phyloP scores from a whole-genome alignment of 2,888 invertebrate species.

The Seira ritae region DNA sequence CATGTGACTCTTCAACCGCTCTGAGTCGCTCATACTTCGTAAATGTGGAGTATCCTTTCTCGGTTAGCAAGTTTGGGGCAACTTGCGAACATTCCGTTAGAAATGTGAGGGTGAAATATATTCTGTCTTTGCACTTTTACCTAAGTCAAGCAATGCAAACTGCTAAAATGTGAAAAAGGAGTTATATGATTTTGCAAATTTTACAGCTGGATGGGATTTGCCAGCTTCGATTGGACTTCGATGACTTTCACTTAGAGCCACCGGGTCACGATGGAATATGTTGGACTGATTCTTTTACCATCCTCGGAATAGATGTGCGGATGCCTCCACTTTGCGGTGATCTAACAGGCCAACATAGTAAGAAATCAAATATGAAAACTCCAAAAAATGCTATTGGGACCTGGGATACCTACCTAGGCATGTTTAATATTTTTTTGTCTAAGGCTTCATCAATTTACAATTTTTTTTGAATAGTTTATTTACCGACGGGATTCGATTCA shows the following conservation, averaged over 20 bases:
- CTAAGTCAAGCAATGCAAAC: no score
- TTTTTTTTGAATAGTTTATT: no score
- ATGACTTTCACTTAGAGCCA: slow-evolving; percentile 81
- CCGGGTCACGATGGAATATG: slow-evolving; percentile 66
- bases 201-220: slow-evolving; percentile 77
- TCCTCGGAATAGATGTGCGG: slow-evolving; percentile 67
- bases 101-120: slow-evolving; percentile 56
- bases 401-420: no score
- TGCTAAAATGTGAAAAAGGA: no score
- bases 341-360: slow-evolving; percentile 70
- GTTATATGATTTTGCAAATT: no score
- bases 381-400: no score
- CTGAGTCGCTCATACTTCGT: slow-evolving; percentile 84
- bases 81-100: slow-evolving; percentile 67
- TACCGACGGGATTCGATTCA: slow-evolving; percentile 68
- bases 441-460: no score
- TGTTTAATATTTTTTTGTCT: no score
- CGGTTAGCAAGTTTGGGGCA: slow-evolving; percentile 69
- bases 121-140: no score
- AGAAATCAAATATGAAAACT: slow-evolving; percentile 19
- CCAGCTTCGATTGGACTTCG: slow-evolving; percentile 84
- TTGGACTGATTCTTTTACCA: slow-evolving; percentile 62
- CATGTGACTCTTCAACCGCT: slow-evolving; percentile 81
- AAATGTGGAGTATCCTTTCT: slow-evolving; percentile 79
- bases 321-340: slow-evolving; percentile 72